Percentiles rank a stretch among this genome's conserved stretches.
phyloP scores from a whole-genome alignment of 1,140 invertebrate genomes.

The Hycleus phaleratus region DNA sequence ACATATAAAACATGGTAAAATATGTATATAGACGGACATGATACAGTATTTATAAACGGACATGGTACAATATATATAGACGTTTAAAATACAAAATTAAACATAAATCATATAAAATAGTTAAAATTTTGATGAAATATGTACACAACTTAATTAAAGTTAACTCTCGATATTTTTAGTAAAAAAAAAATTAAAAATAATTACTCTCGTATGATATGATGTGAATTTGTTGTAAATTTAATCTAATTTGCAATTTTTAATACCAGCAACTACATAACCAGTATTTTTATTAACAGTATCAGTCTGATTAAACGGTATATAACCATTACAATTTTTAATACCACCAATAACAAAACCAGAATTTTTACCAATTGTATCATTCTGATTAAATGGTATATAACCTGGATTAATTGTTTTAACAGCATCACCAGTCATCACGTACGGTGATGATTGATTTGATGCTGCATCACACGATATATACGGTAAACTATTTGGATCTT shows the following conservation, averaged over 20 bases:
- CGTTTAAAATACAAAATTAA: too few relatives aligned
- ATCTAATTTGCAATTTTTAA: constrained; percentile 5
- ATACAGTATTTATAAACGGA: too few relatives aligned
- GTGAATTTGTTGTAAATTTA: neutral
- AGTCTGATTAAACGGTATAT: constrained; percentile 10
- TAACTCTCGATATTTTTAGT: neutral
- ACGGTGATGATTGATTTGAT: constrained; percentile 11
- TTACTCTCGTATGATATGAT: neutral
- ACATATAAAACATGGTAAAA: neutral
- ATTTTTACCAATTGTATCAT: constrained; percentile 6
- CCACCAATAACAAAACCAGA: constrained; percentile 19
- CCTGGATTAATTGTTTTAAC: constrained; percentile 14
- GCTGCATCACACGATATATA: neutral
- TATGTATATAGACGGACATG: neutral
- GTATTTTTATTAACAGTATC: constrained; percentile 2
- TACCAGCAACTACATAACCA: constrained; percentile 5
- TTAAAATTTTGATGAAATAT: too few relatives aligned
- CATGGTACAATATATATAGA: too few relatives aligned
- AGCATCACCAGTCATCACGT: constrained; percentile 18
- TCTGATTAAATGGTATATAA: constrained; percentile 19
- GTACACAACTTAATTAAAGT: too few relatives aligned
- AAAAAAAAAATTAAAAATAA: neutral
- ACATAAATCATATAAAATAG: too few relatives aligned
- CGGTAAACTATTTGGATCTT: neutral
- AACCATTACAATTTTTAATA: constrained; percentile 8